Base-by-base conservation (phyloP, 2,113 vertebrate genomes). In the Petroica traversi region DNA sequence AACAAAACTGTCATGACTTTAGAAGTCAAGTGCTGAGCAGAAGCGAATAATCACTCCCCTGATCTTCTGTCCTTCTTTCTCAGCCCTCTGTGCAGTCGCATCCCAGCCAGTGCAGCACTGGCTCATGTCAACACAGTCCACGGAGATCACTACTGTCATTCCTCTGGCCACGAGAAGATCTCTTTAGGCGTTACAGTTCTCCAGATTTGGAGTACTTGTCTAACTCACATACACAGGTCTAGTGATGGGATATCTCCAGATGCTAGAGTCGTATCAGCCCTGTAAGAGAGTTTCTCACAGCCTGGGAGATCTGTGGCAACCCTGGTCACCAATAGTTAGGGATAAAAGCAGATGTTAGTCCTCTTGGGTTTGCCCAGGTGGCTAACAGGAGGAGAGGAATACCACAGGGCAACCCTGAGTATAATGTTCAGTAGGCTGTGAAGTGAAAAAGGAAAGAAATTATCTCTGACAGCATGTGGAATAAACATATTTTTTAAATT, bases 211-310 rank as follows among this genome's bases (percentile, higher is more conserved):
- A 29, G 15, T 25, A 6, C 6, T 85, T 74, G 12, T 51, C 66
- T 78, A 34, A 67, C 16, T 51, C 49, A 48, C 8, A 38, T 3
- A 13, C 0, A 0, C 16, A 40, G 20, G 20, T 59, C 49, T 59
- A 40, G 6, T 25, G 49, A 26, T 15, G n/a, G 19, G 28, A 23
- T 14, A n/a, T 10, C 36, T 88, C 48, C 57, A 63, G 19, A 26
- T 75, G 38, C 31, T 33, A 68, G 9, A 28, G 8, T 52, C 7
- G 0, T 41, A 69, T 57, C 55, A 46, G 49, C 8, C 14, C 7
- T 48, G 7, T 66, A 61, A 61, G 31, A 55, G 13, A n/a, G 33
- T 57, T 89, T 64, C 40, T 28, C 14, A 29, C 11, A 69, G 31
- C 16, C 36, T 68, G 31, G 17, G 40, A 88, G 40, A 68, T 15